These are phyloP conservation scores for Athripsodes cinereus DNA, from an alignment of 2,888 invertebrate genomes.

Conservation along the genomic window DNA sequence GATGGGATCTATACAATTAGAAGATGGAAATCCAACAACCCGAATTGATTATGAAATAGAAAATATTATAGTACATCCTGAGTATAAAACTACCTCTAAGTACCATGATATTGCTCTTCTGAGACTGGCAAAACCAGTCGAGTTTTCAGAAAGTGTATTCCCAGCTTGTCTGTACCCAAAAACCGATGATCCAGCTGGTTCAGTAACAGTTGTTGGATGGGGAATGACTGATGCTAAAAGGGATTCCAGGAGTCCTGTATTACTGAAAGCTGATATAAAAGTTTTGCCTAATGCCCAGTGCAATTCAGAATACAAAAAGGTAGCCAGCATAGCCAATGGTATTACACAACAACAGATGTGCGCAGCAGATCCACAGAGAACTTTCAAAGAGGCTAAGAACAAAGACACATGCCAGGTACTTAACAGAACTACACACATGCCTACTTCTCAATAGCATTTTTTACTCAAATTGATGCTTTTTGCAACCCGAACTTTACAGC, in stretches of 20 bases:
- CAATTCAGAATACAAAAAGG: conserved; percentile 33
- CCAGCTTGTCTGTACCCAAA: conserved; percentile 41
- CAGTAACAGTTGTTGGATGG: conserved; percentile 44
- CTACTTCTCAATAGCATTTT: too few species aligned
- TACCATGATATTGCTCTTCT: conserved; percentile 43
- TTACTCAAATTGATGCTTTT: too few species aligned
- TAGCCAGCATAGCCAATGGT: conserved; percentile 34
- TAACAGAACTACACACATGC: too few species aligned
- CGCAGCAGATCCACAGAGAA: conserved; percentile 35
- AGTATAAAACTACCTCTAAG: conserved; percentile 37
- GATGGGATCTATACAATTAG: conserved; percentile 38
- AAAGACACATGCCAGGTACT: too few species aligned
- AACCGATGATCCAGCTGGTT: conserved; percentile 31
- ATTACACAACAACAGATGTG: conserved; percentile 39
- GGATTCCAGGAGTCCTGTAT: conserved; percentile 34
- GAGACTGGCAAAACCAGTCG: conserved; percentile 37
- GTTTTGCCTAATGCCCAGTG: conserved; percentile 34
- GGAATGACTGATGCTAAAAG: conserved; percentile 34
- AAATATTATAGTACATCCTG: conserved; percentile 36
- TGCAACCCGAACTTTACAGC: too few species aligned
- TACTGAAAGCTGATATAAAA: conserved; percentile 41
- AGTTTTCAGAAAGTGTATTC: conserved; percentile 33
- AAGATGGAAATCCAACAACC: conserved; percentile 31
- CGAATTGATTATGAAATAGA: conserved; percentile 36
- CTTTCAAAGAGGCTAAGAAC: too few species aligned